These are phyloP conservation scores for Zaprionus davidi DNA, from an alignment of 1,140 invertebrate genomes.

Conservation along the genomic window DNA sequence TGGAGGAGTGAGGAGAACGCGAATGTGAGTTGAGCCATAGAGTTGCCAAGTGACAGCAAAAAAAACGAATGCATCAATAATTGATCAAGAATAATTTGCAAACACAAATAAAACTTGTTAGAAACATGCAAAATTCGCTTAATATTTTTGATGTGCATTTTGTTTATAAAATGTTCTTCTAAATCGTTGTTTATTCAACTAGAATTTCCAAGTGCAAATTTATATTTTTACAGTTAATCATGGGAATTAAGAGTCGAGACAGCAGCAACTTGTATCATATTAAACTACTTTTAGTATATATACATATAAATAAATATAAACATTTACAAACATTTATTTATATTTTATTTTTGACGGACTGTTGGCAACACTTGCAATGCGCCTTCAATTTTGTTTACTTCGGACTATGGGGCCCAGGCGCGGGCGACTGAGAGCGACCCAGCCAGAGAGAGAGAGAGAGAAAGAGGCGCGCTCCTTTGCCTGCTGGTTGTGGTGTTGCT, in stretches of 20 bases:
- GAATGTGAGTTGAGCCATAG: slow-evolving; percentile 27
- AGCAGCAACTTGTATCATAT: no score
- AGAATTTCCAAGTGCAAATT: no score
- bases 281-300: no score
- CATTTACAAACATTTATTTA: not conserved
- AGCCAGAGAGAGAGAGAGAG: slow-evolving; percentile 3
- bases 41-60: slow-evolving; percentile 34
- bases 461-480: slow-evolving; percentile 27
- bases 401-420: slow-evolving; percentile 21
- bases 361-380: slow-evolving; percentile 41
- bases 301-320: not conserved
- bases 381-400: slow-evolving; percentile 65
- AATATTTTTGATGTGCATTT: not conserved
- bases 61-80: slow-evolving; percentile 14
- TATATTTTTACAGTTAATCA: no score
- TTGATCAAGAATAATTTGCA: not conserved
- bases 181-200: no score
- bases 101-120: not conserved
- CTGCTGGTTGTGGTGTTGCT: slow-evolving; percentile 26
- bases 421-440: slow-evolving; percentile 13
- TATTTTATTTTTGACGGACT: not conserved
- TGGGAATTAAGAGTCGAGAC: no score
- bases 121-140: not conserved
- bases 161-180: no score
- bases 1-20: slow-evolving; percentile 23